phyloP scores from a whole-genome alignment of 1,140 invertebrate genomes.

The Heterodera carotae region DNA sequence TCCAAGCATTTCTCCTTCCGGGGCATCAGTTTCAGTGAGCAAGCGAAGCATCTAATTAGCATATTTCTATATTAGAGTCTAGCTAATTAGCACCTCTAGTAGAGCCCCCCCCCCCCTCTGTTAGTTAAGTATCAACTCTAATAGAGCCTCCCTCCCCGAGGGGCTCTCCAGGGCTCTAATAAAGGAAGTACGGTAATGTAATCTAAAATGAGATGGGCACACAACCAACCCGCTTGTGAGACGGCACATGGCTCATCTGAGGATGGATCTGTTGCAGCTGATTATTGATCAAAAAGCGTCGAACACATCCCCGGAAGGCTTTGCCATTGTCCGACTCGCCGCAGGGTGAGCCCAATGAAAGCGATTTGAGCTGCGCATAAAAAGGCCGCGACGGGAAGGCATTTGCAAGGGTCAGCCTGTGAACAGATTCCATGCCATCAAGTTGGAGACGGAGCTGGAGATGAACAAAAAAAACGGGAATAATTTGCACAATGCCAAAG shows the following conservation, averaged over 20 bases:
- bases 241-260: background rate
- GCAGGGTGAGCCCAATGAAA: background rate
- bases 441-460: slow-evolving; percentile 3
- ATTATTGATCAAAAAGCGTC: slow-evolving; percentile 1
- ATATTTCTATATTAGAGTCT: too few relatives aligned
- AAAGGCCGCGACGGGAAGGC: background rate
- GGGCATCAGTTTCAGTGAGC: background rate
- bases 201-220: background rate
- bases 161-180: too few relatives aligned
- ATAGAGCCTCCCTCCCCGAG: too few relatives aligned
- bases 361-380: background rate
- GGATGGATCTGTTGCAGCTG: slow-evolving; percentile 12
- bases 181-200: background rate
- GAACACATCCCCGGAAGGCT: background rate
- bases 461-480: too few relatives aligned
- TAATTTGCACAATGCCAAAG: too few relatives aligned
- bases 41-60: background rate
- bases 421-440: background rate
- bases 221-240: background rate
- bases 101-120: too few relatives aligned
- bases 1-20: too few relatives aligned
- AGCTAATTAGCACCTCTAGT: too few relatives aligned
- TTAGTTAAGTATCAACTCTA: too few relatives aligned
- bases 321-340: background rate
- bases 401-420: background rate